Evolutionary conservation across 2,113 vertebrate genomes (phyloP), one percentile per base, ranked within the genome.

Genomic region (Aythya baeri): DNA sequence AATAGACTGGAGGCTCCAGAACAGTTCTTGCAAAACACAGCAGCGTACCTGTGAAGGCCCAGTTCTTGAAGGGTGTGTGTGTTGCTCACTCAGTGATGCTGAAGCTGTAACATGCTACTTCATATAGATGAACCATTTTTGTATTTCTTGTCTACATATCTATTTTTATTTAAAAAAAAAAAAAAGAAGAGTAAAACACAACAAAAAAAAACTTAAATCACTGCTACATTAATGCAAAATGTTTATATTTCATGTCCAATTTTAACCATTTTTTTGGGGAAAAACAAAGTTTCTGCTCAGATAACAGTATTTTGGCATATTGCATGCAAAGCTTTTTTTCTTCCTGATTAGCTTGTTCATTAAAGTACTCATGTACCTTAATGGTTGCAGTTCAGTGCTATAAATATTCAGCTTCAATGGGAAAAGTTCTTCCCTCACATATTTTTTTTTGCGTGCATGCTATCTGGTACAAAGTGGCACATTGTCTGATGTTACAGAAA

Each of bases 51-150:
- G 22, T 1, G 2, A 66, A 49, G 44, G 2, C 44, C 21, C 1
- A 0, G 36, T 65, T 79, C 58, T 50, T 34, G 27, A 46, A 65
- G 29, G 32, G 27, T 1, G 21, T 2, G 0, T 17, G 3, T 18
- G 84, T 57, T 0, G 0, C 32, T 20, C 17, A 29, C 31, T 36
- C 50, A 34, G 52, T 21, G 26, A 3, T 0, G 2, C 1, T 0
- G 4, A 83, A 84, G 59, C 63, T 73, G 76, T 27, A 6, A 34
- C 34, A 6, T 18, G 18, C 44, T 61, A 2, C 32, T 41, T 91
- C 21, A 2, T 4, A 2, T 41, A 17, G 2, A 0, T 38, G 34
- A 62, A 31, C 78, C 1, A 0, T 57, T 46, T 44, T 31, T 68
- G 18, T 31, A 29, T 16, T 66, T 50, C 27, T 55, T 66, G 41